Conservation (phyloP, 2,888 invertebrate species). For the Glyphotaelius pellucidus region DNA sequence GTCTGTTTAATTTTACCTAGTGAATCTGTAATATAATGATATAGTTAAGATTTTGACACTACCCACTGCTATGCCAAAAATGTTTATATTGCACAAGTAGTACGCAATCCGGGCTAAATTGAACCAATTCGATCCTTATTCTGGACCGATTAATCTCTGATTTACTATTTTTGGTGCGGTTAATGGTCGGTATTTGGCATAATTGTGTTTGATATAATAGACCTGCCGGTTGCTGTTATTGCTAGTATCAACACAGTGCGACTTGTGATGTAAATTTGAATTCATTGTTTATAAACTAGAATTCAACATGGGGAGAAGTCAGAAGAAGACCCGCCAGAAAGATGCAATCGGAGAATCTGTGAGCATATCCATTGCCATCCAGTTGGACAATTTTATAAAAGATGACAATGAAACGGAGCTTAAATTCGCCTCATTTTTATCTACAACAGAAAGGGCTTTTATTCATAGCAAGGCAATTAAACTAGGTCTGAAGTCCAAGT, state of each 20-base stretch:
- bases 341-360: conserved; percentile 68
- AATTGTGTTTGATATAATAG: background rate
- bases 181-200: background rate
- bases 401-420: conserved; percentile 76
- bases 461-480: conserved; percentile 84
- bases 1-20: background rate
- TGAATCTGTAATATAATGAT: background rate
- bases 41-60: background rate
- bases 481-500: conserved; percentile 87
- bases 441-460: conserved; percentile 87
- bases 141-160: background rate
- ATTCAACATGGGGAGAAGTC: conserved; percentile 39
- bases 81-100: background rate
- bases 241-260: background rate
- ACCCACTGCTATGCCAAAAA: background rate
- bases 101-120: background rate
- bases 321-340: background rate
- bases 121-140: background rate
- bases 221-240: background rate
- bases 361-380: conserved; percentile 75
- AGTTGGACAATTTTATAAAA: conserved; percentile 74
- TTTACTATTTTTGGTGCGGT: background rate
- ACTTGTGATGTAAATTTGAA: background rate
- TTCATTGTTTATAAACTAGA: background rate
- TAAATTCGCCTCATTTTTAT: conserved; percentile 85